Base-by-base conservation (phyloP, 1,140 invertebrate species). In the Trichomalopsis sarcophagae region DNA sequence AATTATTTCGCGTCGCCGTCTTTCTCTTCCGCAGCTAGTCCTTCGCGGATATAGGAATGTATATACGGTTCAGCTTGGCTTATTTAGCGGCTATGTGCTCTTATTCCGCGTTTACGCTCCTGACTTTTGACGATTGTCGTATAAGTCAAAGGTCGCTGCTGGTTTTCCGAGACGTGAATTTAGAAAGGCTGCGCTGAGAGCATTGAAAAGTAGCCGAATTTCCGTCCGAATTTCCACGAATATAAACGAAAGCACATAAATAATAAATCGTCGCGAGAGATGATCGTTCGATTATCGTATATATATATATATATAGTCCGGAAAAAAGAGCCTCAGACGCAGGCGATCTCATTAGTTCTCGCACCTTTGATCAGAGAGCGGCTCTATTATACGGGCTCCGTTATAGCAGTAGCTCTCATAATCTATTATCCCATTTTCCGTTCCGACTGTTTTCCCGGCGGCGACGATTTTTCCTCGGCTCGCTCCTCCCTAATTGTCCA, bases 351-450 rank as follows among this genome's bases (percentile, higher is more conserved):
- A 76, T 76, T 82, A 82, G 71, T 82, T 76, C 36, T 62, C 4
- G 36, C 36, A 44, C 44, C 66, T 71, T 47, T 81, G 79, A 81
- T 81, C 40, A 30, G 3, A 36, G 1, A n/a, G 21, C 6, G 40
- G 40, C 40, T 44, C 40, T 44, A 44, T 44, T 44, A 44, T 44
- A 44, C 11, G 10, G 40, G 1, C 7, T 44, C 9, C 40, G 66
- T 40, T 27, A 27, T 27, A 5, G n/a, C 17, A 1, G 77, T 36
- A 11, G 27, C 1, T 55, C 44, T 79, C 30, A 84, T 74, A 84
- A 84, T 84, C 83, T 84, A 84, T 84, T 84, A 84, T 84, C 83
- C 30, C 50, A 84, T 84, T 81, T 80, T 84, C 83, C 83, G n/a
- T 84, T 17, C 50, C 27, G 69, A 66, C 68, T 75, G 55, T 66